Evolutionary conservation across 2,888 invertebrate species (phyloP).

Genomic region (Himalopsyche kuldschensis): DNA sequence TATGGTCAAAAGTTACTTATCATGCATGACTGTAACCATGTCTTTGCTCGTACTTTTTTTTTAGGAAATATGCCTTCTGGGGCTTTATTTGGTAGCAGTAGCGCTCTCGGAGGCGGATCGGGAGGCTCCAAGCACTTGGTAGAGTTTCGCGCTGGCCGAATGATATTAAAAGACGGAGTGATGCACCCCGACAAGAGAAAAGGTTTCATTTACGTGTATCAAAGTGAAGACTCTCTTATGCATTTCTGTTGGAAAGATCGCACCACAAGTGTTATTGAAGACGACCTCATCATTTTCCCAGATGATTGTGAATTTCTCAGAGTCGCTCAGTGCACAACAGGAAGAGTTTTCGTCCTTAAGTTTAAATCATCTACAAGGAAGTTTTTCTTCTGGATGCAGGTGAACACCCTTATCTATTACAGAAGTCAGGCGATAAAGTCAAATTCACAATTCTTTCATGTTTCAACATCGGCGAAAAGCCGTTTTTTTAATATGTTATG

Average conservation of each 20-base stretch:
- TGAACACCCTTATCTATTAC: conserved; percentile 45
- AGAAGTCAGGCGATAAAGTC: neutral
- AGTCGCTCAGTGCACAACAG: conserved; percentile 93
- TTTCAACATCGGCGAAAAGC: too few relatives aligned
- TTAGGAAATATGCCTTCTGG: conserved; percentile 50
- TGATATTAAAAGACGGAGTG: conserved; percentile 92
- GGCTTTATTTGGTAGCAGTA: conserved; percentile 75
- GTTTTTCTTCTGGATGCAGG: conserved; percentile 98
- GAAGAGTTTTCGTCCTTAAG: conserved; percentile 92
- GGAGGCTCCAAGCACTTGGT: conserved; percentile 88
- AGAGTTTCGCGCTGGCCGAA: conserved; percentile 95
- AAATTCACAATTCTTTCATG: neutral
- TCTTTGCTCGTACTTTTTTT: neutral
- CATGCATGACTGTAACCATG: neutral
- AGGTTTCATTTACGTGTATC: conserved; percentile 92
- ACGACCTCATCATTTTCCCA: conserved; percentile 97
- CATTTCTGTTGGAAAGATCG: conserved; percentile 99
- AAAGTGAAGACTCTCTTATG: conserved; percentile 95
- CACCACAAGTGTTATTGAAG: conserved; percentile 87
- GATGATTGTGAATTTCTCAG: conserved; percentile 97
- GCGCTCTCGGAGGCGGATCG: conserved; percentile 76
- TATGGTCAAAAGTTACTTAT: neutral
- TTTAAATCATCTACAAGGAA: conserved; percentile 93
- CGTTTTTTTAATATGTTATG: too few relatives aligned
- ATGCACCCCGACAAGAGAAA: conserved; percentile 94